Percentiles rank a stretch among this genome's conserved stretches.
These are phyloP conservation scores for Scomber colias DNA, from an alignment of 2,113 vertebrate genomes.

Conservation along the genomic window DNA sequence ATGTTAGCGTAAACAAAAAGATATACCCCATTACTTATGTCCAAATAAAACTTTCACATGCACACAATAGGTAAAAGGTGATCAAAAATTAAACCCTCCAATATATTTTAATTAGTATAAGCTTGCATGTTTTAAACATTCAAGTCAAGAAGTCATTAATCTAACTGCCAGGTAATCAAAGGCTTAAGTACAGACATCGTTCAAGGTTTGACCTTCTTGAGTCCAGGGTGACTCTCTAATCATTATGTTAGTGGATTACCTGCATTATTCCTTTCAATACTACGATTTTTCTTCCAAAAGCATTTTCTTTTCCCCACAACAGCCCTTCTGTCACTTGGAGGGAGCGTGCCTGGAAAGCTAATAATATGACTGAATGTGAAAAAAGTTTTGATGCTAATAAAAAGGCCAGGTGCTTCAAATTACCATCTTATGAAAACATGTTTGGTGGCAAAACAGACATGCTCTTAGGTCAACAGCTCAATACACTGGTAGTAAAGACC, in stretches of 20 bases:
- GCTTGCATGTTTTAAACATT: background rate
- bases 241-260: slow-evolving; percentile 30
- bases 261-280: slow-evolving; percentile 35
- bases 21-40: too few species aligned
- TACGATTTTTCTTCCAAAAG: slow-evolving; percentile 10
- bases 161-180: slow-evolving; percentile 27
- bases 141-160: slow-evolving; percentile 9
- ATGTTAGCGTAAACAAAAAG: too few species aligned
- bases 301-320: slow-evolving; percentile 13
- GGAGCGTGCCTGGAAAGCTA: background rate
- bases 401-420: background rate
- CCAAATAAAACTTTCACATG: background rate
- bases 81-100: background rate
- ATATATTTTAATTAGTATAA: background rate
- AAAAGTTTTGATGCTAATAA: background rate
- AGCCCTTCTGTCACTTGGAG: background rate
- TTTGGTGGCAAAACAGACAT: background rate
- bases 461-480: background rate
- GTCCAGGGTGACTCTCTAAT: slow-evolving; percentile 19
- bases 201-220: slow-evolving; percentile 39
- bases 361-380: background rate
- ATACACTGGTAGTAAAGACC: background rate
- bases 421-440: background rate
- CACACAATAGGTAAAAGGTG: background rate
- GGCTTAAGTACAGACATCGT: slow-evolving; percentile 33